Conservation (phyloP, 2,113 vertebrate genomes). For the Micromys minutus region DNA sequence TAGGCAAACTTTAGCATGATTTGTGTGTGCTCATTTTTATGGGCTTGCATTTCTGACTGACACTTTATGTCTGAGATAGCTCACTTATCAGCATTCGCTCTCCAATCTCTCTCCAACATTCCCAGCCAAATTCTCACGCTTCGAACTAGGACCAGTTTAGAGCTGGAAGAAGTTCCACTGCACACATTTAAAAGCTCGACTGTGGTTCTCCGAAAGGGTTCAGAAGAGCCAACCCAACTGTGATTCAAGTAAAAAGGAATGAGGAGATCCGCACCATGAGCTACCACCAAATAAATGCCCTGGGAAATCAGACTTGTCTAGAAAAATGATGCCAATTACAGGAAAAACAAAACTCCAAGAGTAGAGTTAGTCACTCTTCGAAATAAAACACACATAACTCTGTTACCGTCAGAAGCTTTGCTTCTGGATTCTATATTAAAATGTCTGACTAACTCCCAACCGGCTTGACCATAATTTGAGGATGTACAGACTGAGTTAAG, state of each 20-base stretch:
- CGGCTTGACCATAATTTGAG: not conserved
- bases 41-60: conserved; percentile 30
- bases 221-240: conserved; percentile 27
- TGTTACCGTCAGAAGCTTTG: not conserved
- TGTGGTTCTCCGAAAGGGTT: not conserved
- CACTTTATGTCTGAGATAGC: conserved; percentile 36
- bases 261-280: not conserved
- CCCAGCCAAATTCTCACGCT: conserved; percentile 55
- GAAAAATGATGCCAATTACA: conserved; percentile 35
- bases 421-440: conserved; percentile 17
- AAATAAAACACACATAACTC: not conserved
- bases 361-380: not conserved
- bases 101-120: conserved; percentile 4
- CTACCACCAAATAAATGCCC: not conserved
- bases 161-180: conserved; percentile 14
- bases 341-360: conserved; percentile 23
- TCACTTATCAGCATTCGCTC: conserved; percentile 2
- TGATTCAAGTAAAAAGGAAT: conserved; percentile 18
- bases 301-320: not conserved
- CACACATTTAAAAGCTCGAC: conserved; percentile 26
- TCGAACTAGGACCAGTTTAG: conserved; percentile 13
- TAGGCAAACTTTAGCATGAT: not conserved
- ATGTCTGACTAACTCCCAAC: not conserved
- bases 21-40: conserved; percentile 2
- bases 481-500: not conserved